Conservation (phyloP, 2,888 invertebrate genomes). For the Leptinotarsa tumamoca region DNA sequence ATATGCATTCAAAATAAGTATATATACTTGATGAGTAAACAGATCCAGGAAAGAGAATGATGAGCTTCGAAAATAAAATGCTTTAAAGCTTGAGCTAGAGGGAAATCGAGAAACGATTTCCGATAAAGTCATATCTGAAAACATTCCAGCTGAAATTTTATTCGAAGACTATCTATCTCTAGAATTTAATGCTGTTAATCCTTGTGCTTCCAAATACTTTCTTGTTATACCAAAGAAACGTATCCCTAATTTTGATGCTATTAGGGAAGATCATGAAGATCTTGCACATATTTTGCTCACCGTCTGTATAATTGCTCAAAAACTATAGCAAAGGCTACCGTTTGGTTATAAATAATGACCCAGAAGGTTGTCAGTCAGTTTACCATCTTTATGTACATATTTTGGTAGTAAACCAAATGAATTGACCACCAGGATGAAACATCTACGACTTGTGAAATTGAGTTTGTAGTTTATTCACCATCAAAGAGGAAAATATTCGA, state of each 20-base stretch:
- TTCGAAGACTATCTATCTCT: constrained; percentile 85
- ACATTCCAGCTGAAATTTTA: constrained; percentile 84
- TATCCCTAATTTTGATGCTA: constrained; percentile 75
- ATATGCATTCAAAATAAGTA: no score
- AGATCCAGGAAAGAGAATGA: constrained; percentile 17
- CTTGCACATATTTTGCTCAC: constrained; percentile 79
- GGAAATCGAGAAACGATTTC: constrained; percentile 74
- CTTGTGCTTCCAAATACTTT: constrained; percentile 88
- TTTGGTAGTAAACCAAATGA: constrained; percentile 81
- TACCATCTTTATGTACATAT: constrained; percentile 88
- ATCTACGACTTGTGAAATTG: neutral
- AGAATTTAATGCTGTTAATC: constrained; percentile 83
- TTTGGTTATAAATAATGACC: constrained; percentile 83
- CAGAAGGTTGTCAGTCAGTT: constrained; percentile 83
- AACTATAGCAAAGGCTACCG: constrained; percentile 77
- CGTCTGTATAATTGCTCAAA: constrained; percentile 75
- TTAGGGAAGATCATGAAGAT: constrained; percentile 70
- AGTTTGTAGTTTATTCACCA: neutral
- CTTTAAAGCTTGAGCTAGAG: constrained; percentile 53
- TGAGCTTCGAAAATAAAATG: constrained; percentile 62
- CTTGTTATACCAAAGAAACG: constrained; percentile 84
- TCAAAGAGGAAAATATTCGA: no score
- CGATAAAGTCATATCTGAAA: constrained; percentile 81
- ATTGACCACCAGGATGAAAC: constrained; percentile 65
- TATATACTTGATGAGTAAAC: no score